Evolutionary conservation across 2,888 invertebrate species (phyloP), one percentile per base, ranked within the genome.

Genomic region (Onthophagus sagittarius): DNA sequence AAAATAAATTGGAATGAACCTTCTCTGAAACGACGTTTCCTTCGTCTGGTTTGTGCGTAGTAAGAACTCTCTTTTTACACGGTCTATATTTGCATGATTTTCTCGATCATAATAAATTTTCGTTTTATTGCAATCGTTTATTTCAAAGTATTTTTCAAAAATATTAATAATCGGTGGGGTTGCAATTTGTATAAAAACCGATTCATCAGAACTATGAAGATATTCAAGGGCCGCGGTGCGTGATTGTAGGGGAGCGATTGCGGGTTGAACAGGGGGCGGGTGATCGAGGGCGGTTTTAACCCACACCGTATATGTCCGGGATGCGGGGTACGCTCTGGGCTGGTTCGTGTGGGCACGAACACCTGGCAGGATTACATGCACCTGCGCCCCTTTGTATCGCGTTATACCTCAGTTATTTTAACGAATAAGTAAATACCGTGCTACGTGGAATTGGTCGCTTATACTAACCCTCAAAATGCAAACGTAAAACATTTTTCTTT

Each of bases 331-430:
- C 72, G 76, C 74, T 74, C 75, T 72, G 77, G 77, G 75, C 75
- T 72, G 77, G 76, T 75, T 76, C 75, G 76, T 76, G 77, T 73
- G 77, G 78, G 79, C 75, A 73, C 69, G 78, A 79, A 79, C 80
- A 80, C 80, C 80, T 80, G 80, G 77, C 75, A 69, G 78, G 76
- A 80, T 80, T 80, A 79, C 80, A 77, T 77, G 73, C 80, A 80
- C 80, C 80, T 80, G 80, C 77, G 78, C 77, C 75, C 76, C 77
- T 77, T 71, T 75, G 75, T 76, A 78, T 79, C 78, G 76, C 77
- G 79, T 79, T 79, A 78, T 78, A 76, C 75, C 77, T 74, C 78
- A 76, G 77, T 78, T 77, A 76, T 72, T 75, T 72, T 69, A 70
- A 67, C 67, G 13, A 31, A n/a, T 32, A n/a, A 31, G 67, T 15